Percentiles rank a stretch among this genome's conserved stretches.
These are phyloP conservation scores for Phasia obesa DNA, from an alignment of 2,888 invertebrate species.

Conservation along the genomic window DNA sequence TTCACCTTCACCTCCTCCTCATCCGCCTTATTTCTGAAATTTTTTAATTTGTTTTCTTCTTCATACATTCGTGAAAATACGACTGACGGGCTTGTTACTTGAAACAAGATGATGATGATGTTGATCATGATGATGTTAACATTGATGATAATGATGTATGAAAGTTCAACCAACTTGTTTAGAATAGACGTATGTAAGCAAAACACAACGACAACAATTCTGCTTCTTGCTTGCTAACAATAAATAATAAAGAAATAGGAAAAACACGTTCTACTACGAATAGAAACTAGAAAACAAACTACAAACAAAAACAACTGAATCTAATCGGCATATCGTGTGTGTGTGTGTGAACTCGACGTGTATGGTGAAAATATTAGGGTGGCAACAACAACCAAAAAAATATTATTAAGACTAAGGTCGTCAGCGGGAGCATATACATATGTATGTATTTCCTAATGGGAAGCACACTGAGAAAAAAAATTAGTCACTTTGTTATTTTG, in stretches of 20 bases:
- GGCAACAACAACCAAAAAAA: too few relatives aligned
- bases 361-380: conserved; percentile 5
- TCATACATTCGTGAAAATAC: conserved; percentile 26
- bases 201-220: conserved; percentile 57
- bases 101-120: conserved; percentile 2
- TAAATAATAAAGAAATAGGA: conserved; percentile 9
- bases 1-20: conserved; percentile 8
- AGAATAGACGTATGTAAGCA: conserved; percentile 75
- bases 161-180: conserved; percentile 80
- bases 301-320: conserved; percentile 47
- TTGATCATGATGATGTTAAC: conserved; percentile 17
- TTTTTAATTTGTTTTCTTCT: conserved; percentile 44
- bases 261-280: conserved; percentile 47
- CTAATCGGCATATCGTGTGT: conserved; percentile 32
- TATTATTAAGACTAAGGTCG: too few relatives aligned
- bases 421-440: too few relatives aligned
- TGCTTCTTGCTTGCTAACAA: conserved; percentile 54
- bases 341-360: not conserved
- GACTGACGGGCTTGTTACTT: conserved; percentile 18
- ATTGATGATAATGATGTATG: conserved; percentile 45
- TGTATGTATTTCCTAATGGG: too few relatives aligned
- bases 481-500: too few relatives aligned
- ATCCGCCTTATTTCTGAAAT: not conserved
- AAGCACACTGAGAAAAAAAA: too few relatives aligned
- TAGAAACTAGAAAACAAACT: conserved; percentile 59